Percentiles rank a stretch among this genome's conserved stretches.
Conservation (phyloP, 1,140 invertebrate species). For the Drosophila mauritiana region DNA sequence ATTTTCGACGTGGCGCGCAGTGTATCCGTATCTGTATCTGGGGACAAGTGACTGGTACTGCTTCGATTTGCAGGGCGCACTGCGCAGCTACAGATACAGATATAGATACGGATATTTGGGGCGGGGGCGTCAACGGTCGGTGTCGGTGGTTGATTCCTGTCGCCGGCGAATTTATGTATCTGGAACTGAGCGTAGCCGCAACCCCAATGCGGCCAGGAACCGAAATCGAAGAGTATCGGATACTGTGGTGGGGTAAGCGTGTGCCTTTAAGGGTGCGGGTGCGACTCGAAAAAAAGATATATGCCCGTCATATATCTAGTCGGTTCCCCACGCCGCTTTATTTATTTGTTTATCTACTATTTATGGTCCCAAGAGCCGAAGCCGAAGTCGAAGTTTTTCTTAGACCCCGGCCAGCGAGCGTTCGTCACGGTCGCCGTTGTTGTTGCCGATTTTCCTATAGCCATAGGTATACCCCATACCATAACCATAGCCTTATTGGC, state of each 20-base stretch:
- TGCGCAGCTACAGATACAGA: constrained; percentile 46
- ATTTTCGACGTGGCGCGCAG: constrained; percentile 42
- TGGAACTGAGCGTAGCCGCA: constrained; percentile 61
- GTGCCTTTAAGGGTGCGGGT: constrained; percentile 23
- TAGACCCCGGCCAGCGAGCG: constrained; percentile 4
- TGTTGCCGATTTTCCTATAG: constrained; percentile 59
- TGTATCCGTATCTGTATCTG: constrained; percentile 15
- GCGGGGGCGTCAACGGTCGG: constrained; percentile 34
- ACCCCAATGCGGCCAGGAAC: constrained; percentile 41
- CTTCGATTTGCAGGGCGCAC: constrained; percentile 24
- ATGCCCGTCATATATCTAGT: constrained; percentile 64
- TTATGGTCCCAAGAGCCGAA: constrained; percentile 61
- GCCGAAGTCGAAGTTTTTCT: constrained; percentile 22
- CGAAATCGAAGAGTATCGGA: constrained; percentile 60
- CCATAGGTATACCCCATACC: constrained; percentile 6
- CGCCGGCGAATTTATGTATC: constrained; percentile 64
- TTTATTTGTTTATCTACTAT: constrained; percentile 81
- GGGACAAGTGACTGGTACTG: constrained; percentile 46
- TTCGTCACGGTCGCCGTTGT: constrained; percentile 69
- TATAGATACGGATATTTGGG: constrained; percentile 10
- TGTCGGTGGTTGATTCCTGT: constrained; percentile 66
- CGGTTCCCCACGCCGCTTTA: constrained; percentile 44
- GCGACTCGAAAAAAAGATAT: constrained; percentile 59
- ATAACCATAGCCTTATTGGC: constrained; percentile 26
- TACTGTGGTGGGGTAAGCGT: constrained; percentile 23